Evolutionary conservation across 2,888 invertebrate species (phyloP), one percentile per base, ranked within the genome.

Genomic region (Hypomecis punctinalis): DNA sequence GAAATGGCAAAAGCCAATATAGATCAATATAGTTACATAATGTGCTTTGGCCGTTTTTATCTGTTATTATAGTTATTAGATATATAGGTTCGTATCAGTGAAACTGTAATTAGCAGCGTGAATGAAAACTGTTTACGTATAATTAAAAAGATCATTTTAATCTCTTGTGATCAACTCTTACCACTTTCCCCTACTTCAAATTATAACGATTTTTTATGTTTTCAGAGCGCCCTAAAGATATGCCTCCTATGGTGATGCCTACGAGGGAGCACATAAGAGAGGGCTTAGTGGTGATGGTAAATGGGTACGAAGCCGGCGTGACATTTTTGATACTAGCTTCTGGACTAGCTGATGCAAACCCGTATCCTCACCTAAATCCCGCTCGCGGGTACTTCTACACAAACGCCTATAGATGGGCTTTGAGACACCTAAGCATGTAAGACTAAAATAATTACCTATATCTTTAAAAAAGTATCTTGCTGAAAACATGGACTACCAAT

Each of bases 361-460:
- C 76, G 0, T 77, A 76, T 11, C 79, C 79, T 0, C 81, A 84
- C 51, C 69, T 88, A 3, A 78, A 83, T 61, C 86, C 85, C 0
- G 5, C 71, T 0, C 79, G 82, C 0, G 81, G 85, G 0, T 83
- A 77, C 61, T 88, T 81, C 68, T 84, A 87, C 64, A 89, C 86
- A 0, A 82, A 83, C 49, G 75, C 71, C 0, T 89, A 87, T 59
- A 75, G 88, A 76, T 89, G 89, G 89, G 76, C 71, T 5, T 69
- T 87, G n/a, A 72, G 88, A 69, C 81, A 88, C 74, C 57, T 86
- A 10, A 84, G 83, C 71, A 73, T 85, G 89, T 88, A 73, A 84
- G 88, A 80, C 9, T 23, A n/a, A n/a, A n/a, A n/a, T n/a, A n/a
- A n/a, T n/a, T 40, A 8, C 39, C 13, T 9, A 40, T 9, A 10